phyloP scores from a whole-genome alignment of 2,113 vertebrate genomes.

The Tonatia bakeri region DNA sequence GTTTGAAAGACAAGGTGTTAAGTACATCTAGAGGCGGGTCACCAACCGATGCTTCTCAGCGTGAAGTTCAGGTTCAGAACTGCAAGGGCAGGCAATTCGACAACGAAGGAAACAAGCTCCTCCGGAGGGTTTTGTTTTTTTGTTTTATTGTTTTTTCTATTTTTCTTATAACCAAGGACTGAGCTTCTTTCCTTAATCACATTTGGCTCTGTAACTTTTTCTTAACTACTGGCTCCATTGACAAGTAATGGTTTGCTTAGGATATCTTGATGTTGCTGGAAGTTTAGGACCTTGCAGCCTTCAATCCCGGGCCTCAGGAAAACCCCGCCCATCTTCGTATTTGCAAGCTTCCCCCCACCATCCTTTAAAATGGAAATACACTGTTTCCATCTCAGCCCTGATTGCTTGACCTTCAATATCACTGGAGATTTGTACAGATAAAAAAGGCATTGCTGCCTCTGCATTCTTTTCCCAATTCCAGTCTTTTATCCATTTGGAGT shows the following conservation, averaged over 20 bases:
- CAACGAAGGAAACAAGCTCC: neutral
- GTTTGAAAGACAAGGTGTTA: neutral
- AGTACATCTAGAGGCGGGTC: too few species aligned
- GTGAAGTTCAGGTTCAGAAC: neutral
- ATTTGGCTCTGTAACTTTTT: neutral
- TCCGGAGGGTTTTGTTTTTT: neutral
- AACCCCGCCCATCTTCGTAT: neutral
- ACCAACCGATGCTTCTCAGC: neutral
- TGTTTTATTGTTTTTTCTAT: neutral
- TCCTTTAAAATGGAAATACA: neutral
- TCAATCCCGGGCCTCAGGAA: neutral
- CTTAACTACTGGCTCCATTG: neutral
- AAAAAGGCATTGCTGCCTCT: neutral
- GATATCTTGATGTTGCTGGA: neutral
- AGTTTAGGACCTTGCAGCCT: neutral
- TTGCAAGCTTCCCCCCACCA: neutral
- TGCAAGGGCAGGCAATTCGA: neutral
- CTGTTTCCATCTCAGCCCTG: neutral
- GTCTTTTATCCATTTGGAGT: neutral
- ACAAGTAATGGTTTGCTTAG: neutral
- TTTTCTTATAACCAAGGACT: neutral
- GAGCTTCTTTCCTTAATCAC: neutral
- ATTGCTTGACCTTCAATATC: neutral
- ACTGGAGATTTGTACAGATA: slow-evolving; percentile 4
- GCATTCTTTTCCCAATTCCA: neutral